phyloP scores from a whole-genome alignment of 2,888 invertebrate species.

The Ommatoiulus sabulosus region DNA sequence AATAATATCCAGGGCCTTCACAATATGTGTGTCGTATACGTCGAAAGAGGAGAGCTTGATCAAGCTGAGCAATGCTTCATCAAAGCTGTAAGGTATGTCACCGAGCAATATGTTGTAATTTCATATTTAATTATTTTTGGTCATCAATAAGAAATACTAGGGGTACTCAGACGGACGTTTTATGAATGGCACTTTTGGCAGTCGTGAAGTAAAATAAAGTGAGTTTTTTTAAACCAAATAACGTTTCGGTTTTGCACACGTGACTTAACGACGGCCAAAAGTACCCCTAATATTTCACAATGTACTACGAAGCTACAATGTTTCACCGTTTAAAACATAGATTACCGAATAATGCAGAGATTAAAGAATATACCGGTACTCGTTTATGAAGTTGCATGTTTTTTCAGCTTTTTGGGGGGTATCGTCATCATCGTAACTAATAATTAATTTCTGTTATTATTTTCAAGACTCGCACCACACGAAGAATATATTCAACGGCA shows the following conservation, averaged over 20 bases:
- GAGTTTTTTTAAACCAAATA: too few species aligned
- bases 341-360: too few species aligned
- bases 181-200: too few species aligned
- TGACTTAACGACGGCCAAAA: too few species aligned
- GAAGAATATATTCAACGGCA: constrained; percentile 93
- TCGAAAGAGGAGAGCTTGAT: constrained; percentile 87
- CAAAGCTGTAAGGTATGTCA: constrained; percentile 71
- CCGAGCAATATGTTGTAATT: background rate
- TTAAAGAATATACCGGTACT: too few species aligned
- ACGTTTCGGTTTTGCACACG: too few species aligned
- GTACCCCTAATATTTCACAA: too few species aligned
- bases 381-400: too few species aligned
- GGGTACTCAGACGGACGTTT: too few species aligned
- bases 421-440: background rate
- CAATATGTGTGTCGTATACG: constrained; percentile 95
- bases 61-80: constrained; percentile 86
- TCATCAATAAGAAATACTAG: too few species aligned
- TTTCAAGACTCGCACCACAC: constrained; percentile 79
- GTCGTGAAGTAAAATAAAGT: too few species aligned
- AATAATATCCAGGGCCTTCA: constrained; percentile 94
- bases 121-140: background rate
- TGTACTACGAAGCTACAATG: background rate
- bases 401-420: too few species aligned
- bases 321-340: background rate
- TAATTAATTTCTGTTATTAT: background rate